Evolutionary conservation across 1,140 invertebrate genomes (phyloP), one percentile per base, ranked within the genome.

Genomic region (Drosophila bipectinata): DNA sequence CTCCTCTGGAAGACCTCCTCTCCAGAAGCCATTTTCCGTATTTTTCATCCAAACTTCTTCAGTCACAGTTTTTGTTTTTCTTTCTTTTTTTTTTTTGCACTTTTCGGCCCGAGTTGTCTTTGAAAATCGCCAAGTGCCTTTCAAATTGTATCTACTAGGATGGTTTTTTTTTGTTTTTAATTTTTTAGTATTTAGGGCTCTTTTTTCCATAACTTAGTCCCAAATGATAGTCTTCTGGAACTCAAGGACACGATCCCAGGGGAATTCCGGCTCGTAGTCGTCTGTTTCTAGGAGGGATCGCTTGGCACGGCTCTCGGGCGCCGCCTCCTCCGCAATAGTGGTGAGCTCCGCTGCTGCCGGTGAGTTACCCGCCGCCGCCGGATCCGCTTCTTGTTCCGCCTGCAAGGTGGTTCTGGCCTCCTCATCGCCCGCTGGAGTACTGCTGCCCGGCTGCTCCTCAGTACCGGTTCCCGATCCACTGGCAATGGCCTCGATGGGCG

Each of bases 191-290:
- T n/a, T n/a, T n/a, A n/a, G n/a, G n/a, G n/a, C n/a, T n/a, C n/a
- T n/a, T n/a, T 34, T 34, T 37, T 12, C 45, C 28, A 53, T 45
- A 44, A 30, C 41, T 58, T 62, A 84, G 48, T 91, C 90, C 90
- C 90, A 91, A 39, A 90, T 73, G 37, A 91, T 82, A 30, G 79
- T 88, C 56, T 90, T 72, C 64, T 91, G 77, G 49, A 91, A 91
- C 60, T 91, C 88, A 6, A 91, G 55, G 12, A 91, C 85, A 21
- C 90, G 84, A 63, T 91, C 85, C 90, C 90, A 91, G 24, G 90
- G 90, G 54, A 91, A 91, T 14, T 91, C 90, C 1, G 90, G 90
- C 57, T 83, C 77, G 32, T 28, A 66, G 28, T 77, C 76, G 5
- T 78, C 66, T 63, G 72, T 68, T 14, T 58, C 52, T 7, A 68